These are phyloP conservation scores for Drosophila seguyi DNA, from an alignment of 1,140 invertebrate genomes.

Conservation along the genomic window DNA sequence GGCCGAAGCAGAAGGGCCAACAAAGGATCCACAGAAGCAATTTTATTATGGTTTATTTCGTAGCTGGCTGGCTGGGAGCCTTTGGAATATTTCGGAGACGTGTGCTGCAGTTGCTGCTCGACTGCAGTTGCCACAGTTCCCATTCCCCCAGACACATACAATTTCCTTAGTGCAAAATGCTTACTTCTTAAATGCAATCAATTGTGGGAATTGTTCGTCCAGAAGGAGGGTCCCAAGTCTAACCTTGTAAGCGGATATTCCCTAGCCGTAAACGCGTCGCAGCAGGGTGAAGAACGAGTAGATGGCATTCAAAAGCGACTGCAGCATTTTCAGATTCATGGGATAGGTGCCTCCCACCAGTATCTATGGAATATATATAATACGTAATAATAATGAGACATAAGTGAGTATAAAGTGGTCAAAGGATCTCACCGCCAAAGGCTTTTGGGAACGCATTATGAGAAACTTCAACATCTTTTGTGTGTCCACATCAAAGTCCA, in stretches of 20 bases:
- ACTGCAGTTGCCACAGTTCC: conserved; percentile 56
- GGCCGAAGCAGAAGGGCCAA: conserved; percentile 14
- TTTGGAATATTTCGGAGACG: conserved; percentile 42
- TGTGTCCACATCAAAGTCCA: conserved; percentile 68
- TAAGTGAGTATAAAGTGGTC: conserved; percentile 1
- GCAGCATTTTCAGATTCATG: conserved; percentile 73
- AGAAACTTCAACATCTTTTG: conserved; percentile 72
- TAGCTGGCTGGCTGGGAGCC: conserved; percentile 11
- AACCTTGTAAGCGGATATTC: conserved; percentile 18
- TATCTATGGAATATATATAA: conserved; percentile 43
- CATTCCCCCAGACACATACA: conserved; percentile 16
- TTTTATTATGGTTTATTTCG: conserved; percentile 80
- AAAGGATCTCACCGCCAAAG: conserved; percentile 61
- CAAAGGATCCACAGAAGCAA: conserved; percentile 52
- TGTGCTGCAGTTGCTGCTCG: conserved; percentile 39
- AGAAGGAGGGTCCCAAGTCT: not conserved
- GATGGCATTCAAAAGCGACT: conserved; percentile 68
- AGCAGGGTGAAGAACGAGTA: conserved; percentile 72
- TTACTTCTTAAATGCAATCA: conserved; percentile 71
- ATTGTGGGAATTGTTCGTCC: conserved; percentile 58
- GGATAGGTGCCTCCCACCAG: conserved; percentile 71
- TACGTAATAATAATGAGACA: conserved; percentile 7
- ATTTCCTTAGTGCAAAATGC: conserved; percentile 27
- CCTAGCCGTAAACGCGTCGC: conserved; percentile 63
- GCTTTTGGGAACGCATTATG: conserved; percentile 75